A percentile compares a stretch with the other conserved stretches of the same genome.
These are phyloP conservation scores for Pangasianodon hypophthalmus DNA, from an alignment of 2,113 vertebrate species.

Conservation along the genomic window DNA sequence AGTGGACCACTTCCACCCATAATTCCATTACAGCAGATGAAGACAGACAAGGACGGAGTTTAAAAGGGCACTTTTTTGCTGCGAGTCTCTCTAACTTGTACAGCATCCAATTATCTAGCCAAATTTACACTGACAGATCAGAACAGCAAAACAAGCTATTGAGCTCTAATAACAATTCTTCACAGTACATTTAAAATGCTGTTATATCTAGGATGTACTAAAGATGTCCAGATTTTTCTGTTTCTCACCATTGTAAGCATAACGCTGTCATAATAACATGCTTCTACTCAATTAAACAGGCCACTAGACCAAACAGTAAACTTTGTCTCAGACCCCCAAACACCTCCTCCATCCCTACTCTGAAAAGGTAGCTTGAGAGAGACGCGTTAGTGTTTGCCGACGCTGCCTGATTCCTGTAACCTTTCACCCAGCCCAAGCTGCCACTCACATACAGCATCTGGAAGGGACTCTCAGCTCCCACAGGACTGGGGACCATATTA, in stretches of 20 bases:
- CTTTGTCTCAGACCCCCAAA: background rate
- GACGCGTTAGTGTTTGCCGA: slow-evolving; percentile 1
- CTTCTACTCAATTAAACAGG: slow-evolving; percentile 2
- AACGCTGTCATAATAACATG: background rate
- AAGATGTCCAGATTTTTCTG: background rate
- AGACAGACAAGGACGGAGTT: background rate
- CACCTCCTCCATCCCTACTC: background rate
- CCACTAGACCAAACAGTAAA: slow-evolving; percentile 1
- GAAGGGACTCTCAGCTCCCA: slow-evolving; percentile 36
- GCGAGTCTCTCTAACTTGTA: background rate
- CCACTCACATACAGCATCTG: slow-evolving; percentile 52
- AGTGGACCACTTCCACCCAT: slow-evolving; percentile 4
- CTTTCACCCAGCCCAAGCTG: slow-evolving; percentile 50
- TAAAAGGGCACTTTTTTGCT: slow-evolving; percentile 1
- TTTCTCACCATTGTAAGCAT: background rate
- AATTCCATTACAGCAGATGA: slow-evolving; percentile 22
- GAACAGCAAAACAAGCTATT: background rate
- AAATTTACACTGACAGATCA: slow-evolving; percentile 10
- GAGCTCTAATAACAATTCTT: background rate
- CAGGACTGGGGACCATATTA: slow-evolving; percentile 38
- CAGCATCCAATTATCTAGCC: background rate
- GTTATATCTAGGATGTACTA: background rate
- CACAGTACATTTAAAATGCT: background rate
- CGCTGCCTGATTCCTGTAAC: slow-evolving; percentile 46
- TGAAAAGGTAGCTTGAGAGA: slow-evolving; percentile 12